A percentile compares a stretch with the other conserved stretches of the same genome.
Evolutionary conservation across 2,113 vertebrate species (phyloP).

Genomic region (Ictidomys tridecemlineatus): DNA sequence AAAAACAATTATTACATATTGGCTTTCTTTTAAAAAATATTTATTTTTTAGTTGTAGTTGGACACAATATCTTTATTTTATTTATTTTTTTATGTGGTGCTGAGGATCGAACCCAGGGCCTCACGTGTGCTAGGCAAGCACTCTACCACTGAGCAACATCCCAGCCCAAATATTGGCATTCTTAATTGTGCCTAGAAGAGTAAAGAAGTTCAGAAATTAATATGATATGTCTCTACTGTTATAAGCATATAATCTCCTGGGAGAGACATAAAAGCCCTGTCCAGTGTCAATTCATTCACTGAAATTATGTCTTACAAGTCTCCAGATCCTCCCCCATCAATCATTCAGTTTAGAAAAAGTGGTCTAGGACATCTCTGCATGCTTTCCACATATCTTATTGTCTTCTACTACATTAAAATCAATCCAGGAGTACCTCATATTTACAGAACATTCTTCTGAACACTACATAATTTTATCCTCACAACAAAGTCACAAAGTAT

Average conservation of each 20-base stretch:
- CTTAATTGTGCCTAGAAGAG: background rate
- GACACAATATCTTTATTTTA: no score
- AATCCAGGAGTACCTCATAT: background rate
- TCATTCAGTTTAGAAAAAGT: background rate
- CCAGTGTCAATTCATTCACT: background rate
- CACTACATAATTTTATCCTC: background rate
- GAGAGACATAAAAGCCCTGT: background rate
- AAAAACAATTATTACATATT: background rate
- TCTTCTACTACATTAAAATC: background rate
- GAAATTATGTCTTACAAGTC: background rate
- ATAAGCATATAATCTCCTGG: background rate
- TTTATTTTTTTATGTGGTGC: no score
- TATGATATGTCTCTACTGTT: background rate
- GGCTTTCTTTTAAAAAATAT: background rate
- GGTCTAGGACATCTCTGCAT: background rate
- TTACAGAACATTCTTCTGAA: conserved; percentile 9
- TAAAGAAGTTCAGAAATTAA: background rate
- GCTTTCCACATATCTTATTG: background rate
- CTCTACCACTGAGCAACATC: no score
- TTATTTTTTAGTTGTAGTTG: no score
- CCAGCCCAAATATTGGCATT: background rate
- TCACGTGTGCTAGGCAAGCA: no score
- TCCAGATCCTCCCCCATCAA: background rate
- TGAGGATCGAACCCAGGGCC: no score
- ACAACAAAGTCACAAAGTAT: background rate